Evolutionary conservation across 1,140 invertebrate genomes (phyloP), one percentile per base, ranked within the genome.

Genomic region (Armadillidium nasatum): DNA sequence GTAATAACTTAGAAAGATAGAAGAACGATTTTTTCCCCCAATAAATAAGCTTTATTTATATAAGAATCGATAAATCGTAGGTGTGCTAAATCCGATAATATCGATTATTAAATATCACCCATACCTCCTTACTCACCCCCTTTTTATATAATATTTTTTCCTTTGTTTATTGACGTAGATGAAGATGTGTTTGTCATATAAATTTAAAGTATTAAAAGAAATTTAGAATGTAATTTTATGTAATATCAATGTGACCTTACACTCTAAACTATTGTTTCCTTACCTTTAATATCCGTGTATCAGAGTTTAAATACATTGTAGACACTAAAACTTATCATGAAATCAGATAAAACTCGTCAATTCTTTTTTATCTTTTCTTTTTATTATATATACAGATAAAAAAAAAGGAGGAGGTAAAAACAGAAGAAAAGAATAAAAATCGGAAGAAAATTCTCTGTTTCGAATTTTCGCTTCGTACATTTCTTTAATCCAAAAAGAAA

Each of bases 161-260:
- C 50, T 60, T 60, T 60, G 50, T 60, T 60, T 60, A 60, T 60
- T 60, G 50, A 60, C 50, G 50, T 60, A 60, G 50, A 60, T 60
- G 50, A 60, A 60, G 50, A 60, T 60, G 50, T 60, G 50, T 60
- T 60, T 60, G 50, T 19, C 19, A 60, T 60, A 60, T 60, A 60
- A 60, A 60, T 60, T 60, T 60, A 60, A 7, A 13, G 50, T 60
- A 60, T 60, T 60, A 60, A 15, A 7, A 15, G 19, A 19, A 13
- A 15, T 60, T 60, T 19, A 60, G 50, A 1, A 7, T 60, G 19
- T 60, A 60, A 60, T 60, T 60, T 60, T 60, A 60, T 60, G 19
- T 60, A 60, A 60, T 19, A 60, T 60, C 11, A 60, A 60, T 60
- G 19, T 60, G 19, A 19, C 19, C 11, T 60, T 15, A 13, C 50